Conservation (phyloP, 2,797 vertebrate species). For the Neoniphon sammara region DNA sequence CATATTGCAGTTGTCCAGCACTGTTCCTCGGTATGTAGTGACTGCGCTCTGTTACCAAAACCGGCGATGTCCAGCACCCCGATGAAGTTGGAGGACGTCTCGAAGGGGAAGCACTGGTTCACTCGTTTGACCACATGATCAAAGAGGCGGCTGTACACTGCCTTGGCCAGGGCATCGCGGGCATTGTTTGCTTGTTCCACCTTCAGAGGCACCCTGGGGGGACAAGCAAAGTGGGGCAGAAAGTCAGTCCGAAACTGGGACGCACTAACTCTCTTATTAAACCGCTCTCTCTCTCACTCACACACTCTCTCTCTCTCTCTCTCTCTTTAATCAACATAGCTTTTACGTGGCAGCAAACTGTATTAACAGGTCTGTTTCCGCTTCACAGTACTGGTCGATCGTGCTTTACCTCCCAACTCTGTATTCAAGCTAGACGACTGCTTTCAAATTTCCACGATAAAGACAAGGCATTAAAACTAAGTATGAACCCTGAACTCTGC, state of each 20-base stretch:
- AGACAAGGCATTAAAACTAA: conserved; percentile 51
- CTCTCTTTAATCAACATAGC: conserved; percentile 53
- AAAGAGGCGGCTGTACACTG: conserved; percentile 95
- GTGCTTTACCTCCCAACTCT: conserved; percentile 27
- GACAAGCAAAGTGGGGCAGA: conserved; percentile 71
- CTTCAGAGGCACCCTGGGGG: conserved; percentile 94
- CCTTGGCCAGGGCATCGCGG: conserved; percentile 96
- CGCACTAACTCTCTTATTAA: conserved; percentile 55
- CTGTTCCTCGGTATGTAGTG: not conserved
- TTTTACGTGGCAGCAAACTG: conserved; percentile 17
- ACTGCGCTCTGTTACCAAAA: conserved; percentile 87
- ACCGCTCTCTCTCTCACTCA: conserved; percentile 27
- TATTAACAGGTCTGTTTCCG: conserved; percentile 35
- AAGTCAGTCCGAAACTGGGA: conserved; percentile 70
- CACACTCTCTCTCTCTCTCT: conserved; percentile 22
- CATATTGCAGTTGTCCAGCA: not conserved
- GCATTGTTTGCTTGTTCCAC: conserved; percentile 99
- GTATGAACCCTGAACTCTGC: conserved; percentile 56
- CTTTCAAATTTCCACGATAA: conserved; percentile 35
- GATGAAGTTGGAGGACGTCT: conserved; percentile 93
- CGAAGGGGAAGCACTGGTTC: conserved; percentile 97
- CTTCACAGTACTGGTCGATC: not conserved
- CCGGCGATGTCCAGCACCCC: conserved; percentile 98
- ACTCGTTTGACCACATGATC: conserved; percentile 98
- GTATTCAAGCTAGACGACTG: not conserved